Percentiles rank a stretch among this genome's conserved stretches.
These are phyloP conservation scores for Jaculus jaculus DNA, from an alignment of 2,113 vertebrate species.

Conservation along the genomic window DNA sequence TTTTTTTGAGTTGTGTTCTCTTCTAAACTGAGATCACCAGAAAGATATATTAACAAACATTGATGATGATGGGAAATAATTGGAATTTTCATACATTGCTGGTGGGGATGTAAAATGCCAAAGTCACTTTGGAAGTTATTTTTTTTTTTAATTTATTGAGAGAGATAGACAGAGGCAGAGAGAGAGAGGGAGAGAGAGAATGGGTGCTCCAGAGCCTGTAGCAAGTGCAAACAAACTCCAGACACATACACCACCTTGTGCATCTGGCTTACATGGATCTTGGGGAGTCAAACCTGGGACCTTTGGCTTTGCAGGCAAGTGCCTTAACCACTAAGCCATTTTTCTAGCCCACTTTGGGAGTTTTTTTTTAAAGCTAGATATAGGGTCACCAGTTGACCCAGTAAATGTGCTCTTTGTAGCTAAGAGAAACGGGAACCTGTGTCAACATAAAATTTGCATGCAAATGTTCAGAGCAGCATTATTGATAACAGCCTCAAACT, in stretches of 20 bases:
- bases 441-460: neutral
- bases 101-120: neutral
- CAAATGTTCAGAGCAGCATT: neutral
- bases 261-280: too few relatives aligned
- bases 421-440: neutral
- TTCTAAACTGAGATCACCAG: neutral
- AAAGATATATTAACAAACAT: conserved; percentile 7
- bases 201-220: too few relatives aligned
- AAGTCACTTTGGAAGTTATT: neutral
- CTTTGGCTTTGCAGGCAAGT: too few relatives aligned
- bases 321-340: neutral
- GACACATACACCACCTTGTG: too few relatives aligned
- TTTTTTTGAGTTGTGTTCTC: neutral
- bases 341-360: too few relatives aligned
- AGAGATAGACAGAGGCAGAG: too few relatives aligned
- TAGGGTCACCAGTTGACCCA: neutral
- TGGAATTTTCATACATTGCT: neutral
- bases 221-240: too few relatives aligned
- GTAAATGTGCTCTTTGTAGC: neutral
- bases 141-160: too few relatives aligned
- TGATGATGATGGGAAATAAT: neutral
- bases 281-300: too few relatives aligned
- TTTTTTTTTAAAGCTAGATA: neutral
- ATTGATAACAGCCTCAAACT: neutral
- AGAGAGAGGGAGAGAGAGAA: too few relatives aligned